Evolutionary conservation across 1,140 invertebrate genomes (phyloP).

Genomic region (Oreohelix idahoensis): DNA sequence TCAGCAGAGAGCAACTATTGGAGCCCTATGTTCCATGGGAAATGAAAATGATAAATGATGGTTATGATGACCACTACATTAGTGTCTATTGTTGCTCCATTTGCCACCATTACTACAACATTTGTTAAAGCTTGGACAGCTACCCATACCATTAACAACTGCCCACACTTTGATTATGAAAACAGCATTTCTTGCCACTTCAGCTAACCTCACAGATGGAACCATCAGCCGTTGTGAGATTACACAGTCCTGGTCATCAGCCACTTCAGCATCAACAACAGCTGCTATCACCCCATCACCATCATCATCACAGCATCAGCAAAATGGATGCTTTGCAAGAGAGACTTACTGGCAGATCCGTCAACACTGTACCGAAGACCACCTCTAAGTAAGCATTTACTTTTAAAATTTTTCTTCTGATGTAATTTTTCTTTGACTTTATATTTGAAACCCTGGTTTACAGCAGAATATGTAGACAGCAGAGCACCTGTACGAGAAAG

Average conservation of each 20-base stretch:
- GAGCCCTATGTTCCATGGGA: no score
- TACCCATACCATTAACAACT: no score
- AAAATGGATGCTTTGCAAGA: conserved; percentile 47
- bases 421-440: no score
- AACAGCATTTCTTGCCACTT: background rate
- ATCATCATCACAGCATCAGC: conserved; percentile 36
- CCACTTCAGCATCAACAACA: conserved; percentile 6
- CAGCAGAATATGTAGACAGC: no score
- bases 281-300: conserved; percentile 10
- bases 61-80: no score
- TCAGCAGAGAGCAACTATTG: no score
- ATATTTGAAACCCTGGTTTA: no score
- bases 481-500: no score
- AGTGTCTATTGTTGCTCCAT: no score
- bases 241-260: conserved; percentile 26
- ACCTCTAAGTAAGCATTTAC: conserved; percentile 30
- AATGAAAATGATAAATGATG: no score
- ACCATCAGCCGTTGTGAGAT: conserved; percentile 37
- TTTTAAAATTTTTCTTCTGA: background rate
- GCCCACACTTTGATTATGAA: background rate
- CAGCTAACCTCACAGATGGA: conserved; percentile 2
- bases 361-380: conserved; percentile 31
- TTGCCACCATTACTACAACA: no score
- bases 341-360: conserved; percentile 43
- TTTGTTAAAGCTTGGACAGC: no score